Evolutionary conservation across 2,113 vertebrate genomes (phyloP).

Genomic region (Himantopus leucocephalus): DNA sequence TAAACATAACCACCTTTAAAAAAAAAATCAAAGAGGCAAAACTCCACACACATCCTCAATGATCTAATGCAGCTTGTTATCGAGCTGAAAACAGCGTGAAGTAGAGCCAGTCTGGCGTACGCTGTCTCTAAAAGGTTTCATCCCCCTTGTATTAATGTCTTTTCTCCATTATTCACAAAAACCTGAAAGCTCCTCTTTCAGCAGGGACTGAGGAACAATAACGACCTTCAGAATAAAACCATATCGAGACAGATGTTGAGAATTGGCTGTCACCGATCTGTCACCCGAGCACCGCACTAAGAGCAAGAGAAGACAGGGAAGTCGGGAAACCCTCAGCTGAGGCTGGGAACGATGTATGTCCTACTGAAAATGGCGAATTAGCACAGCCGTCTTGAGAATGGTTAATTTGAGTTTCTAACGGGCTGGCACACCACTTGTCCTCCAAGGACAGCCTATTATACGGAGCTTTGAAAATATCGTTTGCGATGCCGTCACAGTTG

Average conservation of each 20-base stretch:
- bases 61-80: not conserved
- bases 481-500: not conserved
- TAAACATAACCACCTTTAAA: not conserved
- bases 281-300: not conserved
- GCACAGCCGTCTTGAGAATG: rapidly evolving
- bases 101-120: not conserved
- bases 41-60: not conserved
- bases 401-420: not conserved
- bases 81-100: not conserved
- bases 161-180: not conserved
- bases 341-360: rapidly evolving
- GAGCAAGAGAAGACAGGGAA: not conserved
- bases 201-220: not conserved
- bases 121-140: not conserved
- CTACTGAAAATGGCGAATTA: not conserved
- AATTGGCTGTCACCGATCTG: not conserved
- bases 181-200: not conserved
- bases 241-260: rapidly evolving
- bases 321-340: not conserved
- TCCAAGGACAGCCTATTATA: not conserved
- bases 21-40: not conserved
- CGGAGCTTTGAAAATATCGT: not conserved
- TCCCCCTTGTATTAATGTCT: rapidly evolving
- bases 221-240: not conserved
- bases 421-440: not conserved